Base-by-base conservation (phyloP, 2,113 vertebrate species). In the Oenanthe oenanthe region DNA sequence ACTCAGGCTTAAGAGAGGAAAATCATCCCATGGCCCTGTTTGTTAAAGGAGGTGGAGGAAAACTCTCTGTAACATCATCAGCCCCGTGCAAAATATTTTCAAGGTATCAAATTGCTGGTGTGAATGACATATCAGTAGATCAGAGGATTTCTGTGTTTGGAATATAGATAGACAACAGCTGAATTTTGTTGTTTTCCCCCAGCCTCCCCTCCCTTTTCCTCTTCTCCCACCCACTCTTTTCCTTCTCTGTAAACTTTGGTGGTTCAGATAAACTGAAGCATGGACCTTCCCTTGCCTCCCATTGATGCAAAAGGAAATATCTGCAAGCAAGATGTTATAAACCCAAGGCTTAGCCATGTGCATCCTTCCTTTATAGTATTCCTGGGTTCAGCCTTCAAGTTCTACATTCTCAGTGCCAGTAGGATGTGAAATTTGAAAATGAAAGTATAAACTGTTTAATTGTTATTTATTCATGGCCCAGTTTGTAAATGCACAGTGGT, bases 1-100 rank as follows among this genome's bases (percentile, higher is more conserved):
- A 95, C 87, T 97, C 97, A 96, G 88, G 74, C 79, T 90, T 90
- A 32, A 56, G 70, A 63, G 80, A 91, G 86, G 93, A 94, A 96
- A 96, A 95, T 93, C 84, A 95, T 89, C 84, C 4, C 15, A 78
- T 91, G 93, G 94, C 53, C 74, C 62, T 96, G 91, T 95, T 95
- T 96, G 89, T 78, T 93, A 88, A 91, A 91, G 90, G 65, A 92
- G 92, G 85, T 85, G 57, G 58, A 93, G 72, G 45, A 65, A 95
- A 74, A 87, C 58, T n/a, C 79, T 38, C 54, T 34, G 4, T 47
- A 92, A 67, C 67, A 92, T 75, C 75, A 87, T 61, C 85, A 78
- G 43, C 72, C 60, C 63, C 0, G 0, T 77, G 58, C 82, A 85
- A 96, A 80, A 66, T 66, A 77, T 83, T 88, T 76, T 88, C 82